Evolutionary conservation across 2,113 vertebrate species (phyloP), one percentile per base, ranked within the genome.

Genomic region (Oostethus manadensis): DNA sequence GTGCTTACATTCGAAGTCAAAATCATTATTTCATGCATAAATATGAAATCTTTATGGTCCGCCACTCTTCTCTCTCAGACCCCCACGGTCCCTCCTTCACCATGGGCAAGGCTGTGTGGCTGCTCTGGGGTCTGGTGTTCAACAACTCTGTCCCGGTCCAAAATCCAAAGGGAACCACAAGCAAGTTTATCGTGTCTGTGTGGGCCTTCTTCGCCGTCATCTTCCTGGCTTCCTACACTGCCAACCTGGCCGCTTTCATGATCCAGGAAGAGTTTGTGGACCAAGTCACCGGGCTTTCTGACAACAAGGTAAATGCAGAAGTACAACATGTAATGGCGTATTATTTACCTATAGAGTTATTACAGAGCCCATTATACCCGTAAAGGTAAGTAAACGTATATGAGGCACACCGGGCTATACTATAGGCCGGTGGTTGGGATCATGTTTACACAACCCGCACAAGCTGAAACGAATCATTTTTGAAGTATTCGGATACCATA

Each of bases 141-240:
- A 99, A 99, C 89, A 99, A 99, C 88, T 99, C 97, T 0, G 97
- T 99, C 73, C 97, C 97, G 0, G 97, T 99, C 21, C 94, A 99
- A 79, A 99, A 99, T 64, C 97, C 97, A 1, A 96, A 94, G 70
- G 97, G 97, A 16, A 98, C 95, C 0, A 98, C 97, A 51, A 98
- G 95, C 82, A 98, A 99, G 87, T 98, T 98, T 85, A 99, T 99
- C 74, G 97, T 98, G 71, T 99, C 97, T 0, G 94, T 99, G 40
- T 98, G 96, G 97, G 97, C 97, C 89, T 99, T 99, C 89, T 99
- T 99, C 23, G 97, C 97, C 74, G 97, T 99, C 90, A 99, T 99
- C 87, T 99, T 99, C 85, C 89, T 99, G 89, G 97, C 97, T 88
- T 98, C 95, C 88, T 99, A 99, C 88, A 99, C 97, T 87, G 97